Base-by-base conservation (phyloP, 1,140 invertebrate genomes). In the Drosophila kepulauana region DNA sequence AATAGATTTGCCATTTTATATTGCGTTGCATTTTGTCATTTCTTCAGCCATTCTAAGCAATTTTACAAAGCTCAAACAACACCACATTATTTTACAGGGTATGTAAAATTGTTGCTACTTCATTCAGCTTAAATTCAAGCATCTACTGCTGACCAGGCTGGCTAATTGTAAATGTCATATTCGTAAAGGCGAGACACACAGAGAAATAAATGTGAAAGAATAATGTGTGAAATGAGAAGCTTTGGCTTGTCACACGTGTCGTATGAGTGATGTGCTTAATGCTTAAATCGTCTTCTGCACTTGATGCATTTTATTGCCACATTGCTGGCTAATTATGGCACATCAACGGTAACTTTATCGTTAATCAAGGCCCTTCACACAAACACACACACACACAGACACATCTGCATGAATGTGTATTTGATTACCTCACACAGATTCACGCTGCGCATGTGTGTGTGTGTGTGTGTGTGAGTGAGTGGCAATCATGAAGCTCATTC, bases 401-500 rank as follows among this genome's bases (percentile, higher is more conserved):
- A 56, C 33, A 49, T 7, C 5, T 59, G 41, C 45, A n/a, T 35
- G 33, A 20, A 48, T 38, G 35, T 54, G 48, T 46, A 13, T 45
- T 25, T 25, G 10, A 15, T 15, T 43, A 25, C 11, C 20, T 5
- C 7, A 41, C n/a, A 16, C 3, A n/a, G 1, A 51, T 20, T 13
- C 45, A 25, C 10, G 33, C 11, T 25, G 20, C 20, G 20, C 20
- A 25, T 25, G 2, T 20, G 20, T 20, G 20, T 20, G 20, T 20
- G 20, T 20, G 20, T 25, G 20, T 25, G 20, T 4, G 20, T 25
- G 20, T 25, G 20, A 25, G 41, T 8, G 46, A 54, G 52, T 49
- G 72, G 84, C 84, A 88, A 88, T 88, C 84, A 84, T 81, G 81
- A 88, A 81, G 78, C 67, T 73, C 81, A 91, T 73, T 91, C 89